A percentile compares a stretch with the other conserved stretches of the same genome.
phyloP scores from a whole-genome alignment of 1,140 invertebrate genomes.

The Drosophila kanapiae region DNA sequence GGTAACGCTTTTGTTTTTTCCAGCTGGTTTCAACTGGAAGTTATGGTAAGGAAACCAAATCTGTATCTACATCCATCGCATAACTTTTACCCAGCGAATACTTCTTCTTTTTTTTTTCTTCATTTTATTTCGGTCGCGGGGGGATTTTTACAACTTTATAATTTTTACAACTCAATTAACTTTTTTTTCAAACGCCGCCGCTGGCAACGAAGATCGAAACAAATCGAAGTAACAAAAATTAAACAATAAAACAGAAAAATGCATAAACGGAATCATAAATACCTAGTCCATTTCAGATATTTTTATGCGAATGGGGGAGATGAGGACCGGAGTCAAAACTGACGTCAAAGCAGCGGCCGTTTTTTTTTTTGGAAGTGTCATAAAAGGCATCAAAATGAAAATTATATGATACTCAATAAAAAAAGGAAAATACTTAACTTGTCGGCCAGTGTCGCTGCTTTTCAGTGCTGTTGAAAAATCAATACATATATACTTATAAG shows the following conservation, averaged over 20 bases:
- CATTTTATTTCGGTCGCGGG: conserved; percentile 7
- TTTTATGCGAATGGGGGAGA: conserved; percentile 44
- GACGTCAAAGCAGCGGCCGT: conserved; percentile 45
- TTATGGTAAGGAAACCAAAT: conserved; percentile 53
- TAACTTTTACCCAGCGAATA: conserved; percentile 60
- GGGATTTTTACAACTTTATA: conserved; percentile 79
- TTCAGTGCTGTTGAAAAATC: neutral
- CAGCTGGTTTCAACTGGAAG: conserved; percentile 71
- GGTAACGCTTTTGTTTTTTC: conserved; percentile 69
- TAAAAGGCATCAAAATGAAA: conserved; percentile 82
- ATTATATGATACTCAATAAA: conserved; percentile 63
- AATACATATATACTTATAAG: neutral
- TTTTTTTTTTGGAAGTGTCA: conserved; percentile 67
- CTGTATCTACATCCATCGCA: conserved; percentile 38
- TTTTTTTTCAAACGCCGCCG: conserved; percentile 73
- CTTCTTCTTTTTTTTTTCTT: conserved; percentile 8
- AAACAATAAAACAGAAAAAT: conserved; percentile 78
- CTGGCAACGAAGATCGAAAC: conserved; percentile 27
- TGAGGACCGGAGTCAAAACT: conserved; percentile 51
- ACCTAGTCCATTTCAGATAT: conserved; percentile 65
- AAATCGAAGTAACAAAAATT: conserved; percentile 70
- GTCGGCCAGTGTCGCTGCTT: no score
- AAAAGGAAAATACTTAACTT: conserved; percentile 14
- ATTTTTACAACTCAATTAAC: conserved; percentile 84
- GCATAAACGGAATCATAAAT: conserved; percentile 83